A percentile compares a stretch with the other conserved stretches of the same genome.
These are phyloP conservation scores for Cygnus olor DNA, from an alignment of 2,797 vertebrate genomes.

Conservation along the genomic window DNA sequence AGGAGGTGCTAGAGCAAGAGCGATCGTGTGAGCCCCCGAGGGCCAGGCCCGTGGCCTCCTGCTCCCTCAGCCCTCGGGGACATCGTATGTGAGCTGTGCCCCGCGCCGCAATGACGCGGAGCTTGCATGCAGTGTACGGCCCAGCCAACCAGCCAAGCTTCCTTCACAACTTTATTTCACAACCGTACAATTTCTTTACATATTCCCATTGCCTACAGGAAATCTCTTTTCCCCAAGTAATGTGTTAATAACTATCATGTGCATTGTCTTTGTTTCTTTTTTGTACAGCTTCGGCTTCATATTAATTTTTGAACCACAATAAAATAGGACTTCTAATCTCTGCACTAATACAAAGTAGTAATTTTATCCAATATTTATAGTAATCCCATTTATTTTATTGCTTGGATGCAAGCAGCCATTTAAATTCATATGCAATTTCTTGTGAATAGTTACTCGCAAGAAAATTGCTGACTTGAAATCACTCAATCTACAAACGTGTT, in stretches of 20 bases:
- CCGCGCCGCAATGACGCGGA: fast-evolving
- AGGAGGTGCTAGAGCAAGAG: too few relatives aligned
- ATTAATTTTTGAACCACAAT: background rate
- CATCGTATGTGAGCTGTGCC: too few relatives aligned
- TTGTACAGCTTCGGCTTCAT: background rate
- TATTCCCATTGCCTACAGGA: background rate
- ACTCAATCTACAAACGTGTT: background rate
- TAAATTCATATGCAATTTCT: background rate
- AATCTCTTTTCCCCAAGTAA: background rate
- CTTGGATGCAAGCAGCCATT: background rate
- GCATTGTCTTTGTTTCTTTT: background rate
- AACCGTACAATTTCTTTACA: fast-evolving
- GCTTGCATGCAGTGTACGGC: background rate
- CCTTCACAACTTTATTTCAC: background rate
- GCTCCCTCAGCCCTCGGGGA: background rate
- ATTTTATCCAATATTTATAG: background rate
- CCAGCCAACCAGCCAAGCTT: background rate
- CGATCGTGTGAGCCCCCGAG: background rate
- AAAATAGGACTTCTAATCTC: background rate
- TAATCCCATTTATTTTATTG: background rate
- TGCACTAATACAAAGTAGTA: background rate
- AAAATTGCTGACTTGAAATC: conserved; percentile 12
- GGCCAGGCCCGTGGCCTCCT: background rate
- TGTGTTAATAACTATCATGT: background rate
- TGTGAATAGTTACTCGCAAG: background rate